Evolutionary conservation across 2,113 vertebrate genomes (phyloP).

Genomic region (Takifugu flavidus): DNA sequence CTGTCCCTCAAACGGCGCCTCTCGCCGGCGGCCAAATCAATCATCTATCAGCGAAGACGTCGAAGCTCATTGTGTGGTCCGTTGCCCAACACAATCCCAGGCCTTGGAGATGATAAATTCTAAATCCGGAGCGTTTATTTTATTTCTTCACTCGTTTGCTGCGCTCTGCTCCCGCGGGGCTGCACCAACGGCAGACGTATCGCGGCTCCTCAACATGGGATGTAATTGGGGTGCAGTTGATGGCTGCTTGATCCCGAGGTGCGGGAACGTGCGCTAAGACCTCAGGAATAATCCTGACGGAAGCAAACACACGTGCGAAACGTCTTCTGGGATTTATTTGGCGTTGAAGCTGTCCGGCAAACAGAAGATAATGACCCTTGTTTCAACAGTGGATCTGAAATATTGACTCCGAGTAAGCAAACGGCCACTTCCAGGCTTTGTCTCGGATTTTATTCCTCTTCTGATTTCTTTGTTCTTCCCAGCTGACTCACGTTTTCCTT

Average conservation of each 20-base stretch:
- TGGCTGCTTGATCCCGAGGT: constrained; percentile 19
- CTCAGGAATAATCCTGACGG: background rate
- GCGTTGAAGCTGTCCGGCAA: constrained; percentile 9
- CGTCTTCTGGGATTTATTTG: constrained; percentile 12
- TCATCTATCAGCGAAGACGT: constrained; percentile 72
- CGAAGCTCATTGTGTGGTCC: constrained; percentile 62
- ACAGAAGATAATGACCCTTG: constrained; percentile 35
- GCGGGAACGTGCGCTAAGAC: constrained; percentile 16
- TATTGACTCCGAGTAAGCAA: constrained; percentile 47
- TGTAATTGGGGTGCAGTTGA: constrained; percentile 48
- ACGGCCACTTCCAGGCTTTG: constrained; percentile 5
- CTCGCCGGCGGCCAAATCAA: constrained; percentile 56
- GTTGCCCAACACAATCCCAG: constrained; percentile 49
- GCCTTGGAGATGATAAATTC: constrained; percentile 42
- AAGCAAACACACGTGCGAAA: background rate
- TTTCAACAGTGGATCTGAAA: constrained; percentile 31
- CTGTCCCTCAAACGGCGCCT: constrained; percentile 61
- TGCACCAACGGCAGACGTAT: background rate
- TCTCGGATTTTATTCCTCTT: background rate
- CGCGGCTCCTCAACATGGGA: constrained; percentile 36
- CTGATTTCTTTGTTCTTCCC: background rate
- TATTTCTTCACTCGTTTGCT: background rate
- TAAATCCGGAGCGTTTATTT: constrained; percentile 27
- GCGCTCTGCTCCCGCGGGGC: too few species aligned
- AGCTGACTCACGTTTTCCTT: constrained; percentile 8